Base-by-base conservation (phyloP, 2,888 invertebrate genomes). In the Epistrophe grossulariae region DNA sequence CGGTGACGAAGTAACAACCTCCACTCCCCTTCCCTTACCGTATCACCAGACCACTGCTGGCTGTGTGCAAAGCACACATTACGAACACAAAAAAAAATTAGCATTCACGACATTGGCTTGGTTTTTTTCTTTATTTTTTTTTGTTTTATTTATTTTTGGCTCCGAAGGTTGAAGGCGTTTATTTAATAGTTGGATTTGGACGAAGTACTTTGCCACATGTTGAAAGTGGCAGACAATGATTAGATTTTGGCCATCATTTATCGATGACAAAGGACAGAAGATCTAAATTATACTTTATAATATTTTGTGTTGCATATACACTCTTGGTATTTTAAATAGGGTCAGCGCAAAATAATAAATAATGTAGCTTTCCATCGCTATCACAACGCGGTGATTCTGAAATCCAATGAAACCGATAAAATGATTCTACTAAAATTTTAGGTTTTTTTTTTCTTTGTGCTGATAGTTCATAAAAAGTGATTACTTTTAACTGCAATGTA, bases 141-240 rank as follows among this genome's bases (percentile, higher is more conserved):
- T 38, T 4, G 8, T 15, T 15, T 24, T 6, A 13, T 35, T 40
- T 40, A 28, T 50, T 59, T 19, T 70, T 60, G 48, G 50, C n/a
- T 38, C 48, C 74, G 62, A 71, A 81, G 81, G 81, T 81, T 76
- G 71, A 57, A 64, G 70, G 60, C 66, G 71, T 73, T 40, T 57
- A 24, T 48, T 48, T 28, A 17, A n/a, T 66, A 48, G 43, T n/a
- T 62, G 66, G 11, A 48, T 31, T 48, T 31, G 4, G 66, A 28
- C 11, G 11, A 31, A 66, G 62, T 66, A 66, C 31, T 48, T 31
- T 66, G 31, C 48, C 45, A 66, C 45, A 31, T 66, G 28, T 48
- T 48, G 48, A 31, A 31, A 66, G 31, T 48, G 45, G 45, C 45
- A 64, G 45, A 15, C 45, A 28, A 28, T 1, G n/a, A 64, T 5